Evolutionary conservation across 2,797 vertebrate genomes (phyloP).

Genomic region (Liparis tanakae): DNA sequence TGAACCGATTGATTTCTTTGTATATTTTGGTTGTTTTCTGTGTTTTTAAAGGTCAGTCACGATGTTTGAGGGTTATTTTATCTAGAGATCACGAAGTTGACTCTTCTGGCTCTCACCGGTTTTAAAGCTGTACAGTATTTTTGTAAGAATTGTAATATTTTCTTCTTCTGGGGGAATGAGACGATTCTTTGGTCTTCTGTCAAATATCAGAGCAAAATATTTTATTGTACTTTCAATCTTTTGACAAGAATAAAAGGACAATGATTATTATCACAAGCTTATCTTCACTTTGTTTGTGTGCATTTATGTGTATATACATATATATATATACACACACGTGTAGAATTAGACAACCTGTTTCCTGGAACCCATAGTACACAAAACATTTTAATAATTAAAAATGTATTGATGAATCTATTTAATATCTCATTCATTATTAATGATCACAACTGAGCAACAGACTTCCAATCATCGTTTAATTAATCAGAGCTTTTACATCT

Average conservation of each 20-base stretch:
- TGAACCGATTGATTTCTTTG: constrained; percentile 17
- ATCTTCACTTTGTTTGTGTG: too few species aligned
- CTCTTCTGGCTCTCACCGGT: constrained; percentile 50
- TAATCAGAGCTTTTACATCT: too few species aligned
- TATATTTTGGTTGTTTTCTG: constrained; percentile 55
- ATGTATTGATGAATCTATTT: too few species aligned
- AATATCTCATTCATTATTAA: too few species aligned
- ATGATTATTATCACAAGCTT: constrained; percentile 34
- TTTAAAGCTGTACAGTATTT: constrained; percentile 86
- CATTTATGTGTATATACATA: too few species aligned
- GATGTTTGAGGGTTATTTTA: constrained; percentile 56
- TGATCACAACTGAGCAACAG: too few species aligned
- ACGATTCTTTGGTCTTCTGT: constrained; percentile 72
- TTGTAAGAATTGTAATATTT: constrained; percentile 69
- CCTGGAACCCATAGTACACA: too few species aligned
- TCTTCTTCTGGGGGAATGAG: not conserved
- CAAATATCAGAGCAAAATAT: constrained; percentile 81
- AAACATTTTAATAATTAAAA: too few species aligned
- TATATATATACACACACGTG: too few species aligned
- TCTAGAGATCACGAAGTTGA: constrained; percentile 19
- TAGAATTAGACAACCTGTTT: too few species aligned
- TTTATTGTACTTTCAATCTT: constrained; percentile 82
- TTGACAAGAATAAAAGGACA: constrained; percentile 73
- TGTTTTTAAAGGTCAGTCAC: constrained; percentile 41
- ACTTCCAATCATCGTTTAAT: too few species aligned